Evolutionary conservation across 2,888 invertebrate genomes (phyloP).

Genomic region (Papilio elwesi): DNA sequence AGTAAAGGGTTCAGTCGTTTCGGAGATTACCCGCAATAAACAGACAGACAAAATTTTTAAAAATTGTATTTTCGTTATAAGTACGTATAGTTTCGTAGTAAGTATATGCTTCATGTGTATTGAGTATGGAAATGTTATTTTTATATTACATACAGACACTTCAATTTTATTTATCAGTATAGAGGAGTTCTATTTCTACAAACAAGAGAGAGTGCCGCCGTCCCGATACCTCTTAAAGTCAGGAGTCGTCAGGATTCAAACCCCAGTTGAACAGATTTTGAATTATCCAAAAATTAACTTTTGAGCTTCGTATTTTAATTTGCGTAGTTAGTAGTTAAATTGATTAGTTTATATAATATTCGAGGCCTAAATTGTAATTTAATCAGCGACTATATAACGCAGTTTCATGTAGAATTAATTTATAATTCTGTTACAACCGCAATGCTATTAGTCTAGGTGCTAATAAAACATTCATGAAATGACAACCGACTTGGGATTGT

Average conservation of each 20-base stretch:
- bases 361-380: conserved; percentile 11
- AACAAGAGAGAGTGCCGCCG: too few relatives aligned
- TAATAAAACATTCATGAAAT: conserved; percentile 41
- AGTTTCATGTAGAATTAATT: conserved; percentile 33
- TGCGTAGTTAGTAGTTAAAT: neutral
- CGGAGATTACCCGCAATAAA: too few relatives aligned
- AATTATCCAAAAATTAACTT: neutral
- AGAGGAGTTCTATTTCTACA: neutral
- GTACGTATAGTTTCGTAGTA: too few relatives aligned
- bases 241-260: too few relatives aligned
- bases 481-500: conserved; percentile 37
- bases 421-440: conserved; percentile 38
- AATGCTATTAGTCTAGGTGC: conserved; percentile 38
- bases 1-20: too few relatives aligned
- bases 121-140: too few relatives aligned
- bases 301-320: neutral
- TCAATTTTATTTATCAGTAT: neutral
- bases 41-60: too few relatives aligned
- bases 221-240: too few relatives aligned
- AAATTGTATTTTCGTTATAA: too few relatives aligned
- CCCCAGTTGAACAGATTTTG: too few relatives aligned
- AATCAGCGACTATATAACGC: conserved; percentile 27
- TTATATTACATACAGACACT: too few relatives aligned
- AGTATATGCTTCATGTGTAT: too few relatives aligned
- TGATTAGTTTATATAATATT: neutral